Conservation (phyloP, 2,113 vertebrate genomes). For the Bombycilla garrulus region DNA sequence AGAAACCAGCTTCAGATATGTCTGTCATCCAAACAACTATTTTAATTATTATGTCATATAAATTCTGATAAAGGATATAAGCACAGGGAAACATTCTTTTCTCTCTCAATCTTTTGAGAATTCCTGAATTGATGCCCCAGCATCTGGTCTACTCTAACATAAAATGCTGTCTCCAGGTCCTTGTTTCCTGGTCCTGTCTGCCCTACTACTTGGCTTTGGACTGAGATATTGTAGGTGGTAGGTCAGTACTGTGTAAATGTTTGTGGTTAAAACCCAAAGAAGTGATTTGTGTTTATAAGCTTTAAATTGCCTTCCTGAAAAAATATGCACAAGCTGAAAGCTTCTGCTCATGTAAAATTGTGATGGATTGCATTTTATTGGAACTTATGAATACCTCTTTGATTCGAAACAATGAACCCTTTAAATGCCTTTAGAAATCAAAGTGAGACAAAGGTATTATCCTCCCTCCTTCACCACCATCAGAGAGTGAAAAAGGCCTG, state of each 20-base stretch:
- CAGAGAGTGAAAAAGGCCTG: not conserved
- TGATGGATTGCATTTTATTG: slow-evolving; percentile 51
- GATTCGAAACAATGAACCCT: slow-evolving; percentile 30
- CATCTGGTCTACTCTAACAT: not conserved
- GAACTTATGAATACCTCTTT: slow-evolving; percentile 46
- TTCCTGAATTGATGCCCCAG: not conserved
- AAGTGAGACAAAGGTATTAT: not conserved
- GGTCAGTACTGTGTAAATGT: slow-evolving; percentile 12
- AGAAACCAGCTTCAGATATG: not conserved
- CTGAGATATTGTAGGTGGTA: not conserved
- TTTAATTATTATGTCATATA: not conserved
- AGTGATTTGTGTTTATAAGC: slow-evolving; percentile 62
- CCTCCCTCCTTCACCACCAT: not conserved
- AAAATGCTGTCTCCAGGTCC: not conserved
- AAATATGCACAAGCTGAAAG: slow-evolving; percentile 44
- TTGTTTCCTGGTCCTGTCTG: not conserved
- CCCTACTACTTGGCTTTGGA: not conserved
- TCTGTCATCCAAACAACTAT: not conserved
- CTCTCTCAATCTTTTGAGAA: not conserved
- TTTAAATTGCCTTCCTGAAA: slow-evolving; percentile 61
- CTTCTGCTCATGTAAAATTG: slow-evolving; percentile 18
- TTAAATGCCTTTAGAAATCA: slow-evolving; percentile 20
- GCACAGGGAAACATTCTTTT: not conserved
- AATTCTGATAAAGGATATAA: not conserved
- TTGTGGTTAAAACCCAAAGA: slow-evolving; percentile 49